A percentile compares a stretch with the other conserved stretches of the same genome.
Evolutionary conservation across 2,888 invertebrate genomes (phyloP).

Genomic region (Bimastos eiseni): DNA sequence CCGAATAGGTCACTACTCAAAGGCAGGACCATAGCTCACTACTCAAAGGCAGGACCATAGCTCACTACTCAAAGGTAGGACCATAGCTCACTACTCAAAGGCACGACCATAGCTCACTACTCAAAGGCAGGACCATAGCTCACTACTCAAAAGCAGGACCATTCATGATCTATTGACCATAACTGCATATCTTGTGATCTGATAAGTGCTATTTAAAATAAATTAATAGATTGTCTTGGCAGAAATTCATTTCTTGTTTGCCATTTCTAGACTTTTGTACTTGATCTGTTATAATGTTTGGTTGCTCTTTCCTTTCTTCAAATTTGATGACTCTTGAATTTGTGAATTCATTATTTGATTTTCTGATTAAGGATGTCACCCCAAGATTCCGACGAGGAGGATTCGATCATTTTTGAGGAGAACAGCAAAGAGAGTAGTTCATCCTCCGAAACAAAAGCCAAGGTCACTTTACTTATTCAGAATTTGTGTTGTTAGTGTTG

Average conservation of each 20-base stretch:
- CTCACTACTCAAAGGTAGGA: no score
- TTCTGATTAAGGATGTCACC: neutral
- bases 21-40: no score
- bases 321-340: no score
- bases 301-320: no score
- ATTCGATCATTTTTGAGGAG: slow-evolving; percentile 49
- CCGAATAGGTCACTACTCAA: no score
- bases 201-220: no score
- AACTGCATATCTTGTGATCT: neutral
- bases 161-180: neutral
- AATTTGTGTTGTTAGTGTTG: neutral
- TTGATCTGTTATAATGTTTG: neutral
- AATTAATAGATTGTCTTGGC: slow-evolving; percentile 29
- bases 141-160: no score
- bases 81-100: no score
- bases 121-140: no score
- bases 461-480: neutral
- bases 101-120: no score
- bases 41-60: no score
- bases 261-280: neutral
- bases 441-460: neutral
- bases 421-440: neutral
- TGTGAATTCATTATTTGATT: neutral
- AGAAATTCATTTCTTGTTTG: neutral
- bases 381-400: slow-evolving; percentile 42